These are phyloP conservation scores for Eristalinus sepulchralis DNA, from an alignment of 2,888 invertebrate species.

Conservation along the genomic window DNA sequence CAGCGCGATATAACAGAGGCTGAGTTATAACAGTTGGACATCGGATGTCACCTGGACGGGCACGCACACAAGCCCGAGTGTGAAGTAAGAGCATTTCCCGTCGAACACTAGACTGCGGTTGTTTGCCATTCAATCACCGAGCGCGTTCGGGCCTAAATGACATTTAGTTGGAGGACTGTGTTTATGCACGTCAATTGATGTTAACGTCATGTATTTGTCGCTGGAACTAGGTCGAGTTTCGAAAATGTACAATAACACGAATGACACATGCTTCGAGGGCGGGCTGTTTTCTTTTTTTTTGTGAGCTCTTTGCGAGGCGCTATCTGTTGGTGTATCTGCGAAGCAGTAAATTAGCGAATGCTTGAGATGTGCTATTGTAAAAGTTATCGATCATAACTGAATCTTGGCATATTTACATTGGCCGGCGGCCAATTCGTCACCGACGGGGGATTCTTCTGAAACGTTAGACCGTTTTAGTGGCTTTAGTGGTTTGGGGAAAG, in stretches of 20 bases:
- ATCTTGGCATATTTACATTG: slow-evolving; percentile 68
- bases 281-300: neutral
- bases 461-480: slow-evolving; percentile 7
- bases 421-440: slow-evolving; percentile 60
- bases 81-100: neutral
- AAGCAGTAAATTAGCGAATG: slow-evolving; percentile 55
- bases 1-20: slow-evolving; percentile 14
- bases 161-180: slow-evolving; percentile 23
- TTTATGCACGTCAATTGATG: slow-evolving; percentile 51
- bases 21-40: slow-evolving; percentile 45
- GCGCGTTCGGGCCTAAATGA: slow-evolving; percentile 6
- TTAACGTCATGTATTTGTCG: slow-evolving; percentile 57
- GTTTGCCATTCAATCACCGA: slow-evolving; percentile 11
- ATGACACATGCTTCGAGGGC: neutral
- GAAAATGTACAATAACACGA: slow-evolving; percentile 43
- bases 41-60: slow-evolving; percentile 38
- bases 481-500: slow-evolving; percentile 45
- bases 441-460: slow-evolving; percentile 38
- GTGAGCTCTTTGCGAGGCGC: slow-evolving; percentile 14
- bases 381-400: slow-evolving; percentile 65
- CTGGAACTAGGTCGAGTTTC: slow-evolving; percentile 41
- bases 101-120: neutral
- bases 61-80: slow-evolving; percentile 1
- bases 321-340: slow-evolving; percentile 19
- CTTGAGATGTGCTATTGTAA: slow-evolving; percentile 48